These are phyloP conservation scores for Uromys caudimaculatus DNA, from an alignment of 2,797 vertebrate species.

Conservation along the genomic window DNA sequence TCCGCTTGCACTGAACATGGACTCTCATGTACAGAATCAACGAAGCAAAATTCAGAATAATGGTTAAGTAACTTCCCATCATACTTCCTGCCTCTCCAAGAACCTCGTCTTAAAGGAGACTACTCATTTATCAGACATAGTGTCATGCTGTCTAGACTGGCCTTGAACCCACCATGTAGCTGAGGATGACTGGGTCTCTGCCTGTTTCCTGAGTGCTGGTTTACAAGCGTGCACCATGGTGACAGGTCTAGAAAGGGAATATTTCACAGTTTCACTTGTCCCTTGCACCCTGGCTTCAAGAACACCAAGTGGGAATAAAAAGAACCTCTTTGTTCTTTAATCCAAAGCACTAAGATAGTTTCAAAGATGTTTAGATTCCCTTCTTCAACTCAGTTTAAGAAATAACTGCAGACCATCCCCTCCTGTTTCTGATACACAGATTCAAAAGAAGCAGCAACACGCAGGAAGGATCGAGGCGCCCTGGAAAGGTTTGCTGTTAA, in stretches of 20 bases:
- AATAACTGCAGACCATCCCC: neutral
- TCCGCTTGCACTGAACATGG: neutral
- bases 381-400: conserved; percentile 3
- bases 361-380: neutral
- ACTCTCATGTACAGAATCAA: neutral
- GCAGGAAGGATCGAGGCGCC: conserved; percentile 14
- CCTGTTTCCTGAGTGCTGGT: neutral
- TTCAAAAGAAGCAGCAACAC: neutral
- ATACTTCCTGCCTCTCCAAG: neutral
- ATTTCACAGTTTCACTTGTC: neutral
- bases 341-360: neutral
- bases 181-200: neutral
- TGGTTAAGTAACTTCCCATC: neutral
- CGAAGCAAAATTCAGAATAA: neutral
- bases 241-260: neutral
- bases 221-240: neutral
- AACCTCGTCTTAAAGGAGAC: neutral
- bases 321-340: no score
- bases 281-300: neutral
- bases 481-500: conserved; percentile 10
- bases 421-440: neutral
- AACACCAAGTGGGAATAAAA: neutral
- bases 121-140: neutral
- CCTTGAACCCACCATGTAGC: neutral
- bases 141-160: neutral